A percentile compares a stretch with the other conserved stretches of the same genome.
phyloP scores from a whole-genome alignment of 2,797 vertebrate species.

The Lithobates pipiens region DNA sequence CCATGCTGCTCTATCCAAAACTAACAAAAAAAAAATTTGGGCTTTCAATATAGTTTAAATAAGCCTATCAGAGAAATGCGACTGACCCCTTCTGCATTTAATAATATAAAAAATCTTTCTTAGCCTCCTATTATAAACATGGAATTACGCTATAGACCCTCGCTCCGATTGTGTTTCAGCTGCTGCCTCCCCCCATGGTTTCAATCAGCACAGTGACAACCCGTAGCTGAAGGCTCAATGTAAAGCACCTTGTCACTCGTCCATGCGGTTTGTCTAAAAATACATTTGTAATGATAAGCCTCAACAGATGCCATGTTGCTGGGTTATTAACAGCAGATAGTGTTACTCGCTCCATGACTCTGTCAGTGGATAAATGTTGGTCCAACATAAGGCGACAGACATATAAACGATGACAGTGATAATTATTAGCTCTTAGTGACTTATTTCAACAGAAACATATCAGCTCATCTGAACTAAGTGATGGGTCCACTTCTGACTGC shows the following conservation, averaged over 20 bases:
- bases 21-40: no score
- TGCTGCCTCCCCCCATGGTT: not conserved
- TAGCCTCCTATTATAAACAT: not conserved
- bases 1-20: no score
- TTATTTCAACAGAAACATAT: slow-evolving; percentile 3
- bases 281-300: slow-evolving; percentile 32
- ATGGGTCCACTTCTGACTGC: not conserved
- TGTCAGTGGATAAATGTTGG: slow-evolving; percentile 25
- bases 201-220: not conserved
- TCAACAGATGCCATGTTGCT: slow-evolving; percentile 44
- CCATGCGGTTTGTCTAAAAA: slow-evolving; percentile 44
- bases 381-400: slow-evolving; percentile 33
- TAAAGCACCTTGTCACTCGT: slow-evolving; percentile 27
- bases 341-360: slow-evolving; percentile 31
- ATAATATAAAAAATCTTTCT: not conserved
- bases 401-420: slow-evolving; percentile 27
- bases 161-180: not conserved
- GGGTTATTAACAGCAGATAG: slow-evolving; percentile 49
- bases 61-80: not conserved
- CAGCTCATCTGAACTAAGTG: not conserved
- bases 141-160: not conserved
- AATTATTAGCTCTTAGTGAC: slow-evolving; percentile 19
- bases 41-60: no score
- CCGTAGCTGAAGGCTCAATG: not conserved
- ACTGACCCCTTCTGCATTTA: not conserved